Conservation (phyloP, 2,797 vertebrate genomes). For the Potorous gilbertii region DNA sequence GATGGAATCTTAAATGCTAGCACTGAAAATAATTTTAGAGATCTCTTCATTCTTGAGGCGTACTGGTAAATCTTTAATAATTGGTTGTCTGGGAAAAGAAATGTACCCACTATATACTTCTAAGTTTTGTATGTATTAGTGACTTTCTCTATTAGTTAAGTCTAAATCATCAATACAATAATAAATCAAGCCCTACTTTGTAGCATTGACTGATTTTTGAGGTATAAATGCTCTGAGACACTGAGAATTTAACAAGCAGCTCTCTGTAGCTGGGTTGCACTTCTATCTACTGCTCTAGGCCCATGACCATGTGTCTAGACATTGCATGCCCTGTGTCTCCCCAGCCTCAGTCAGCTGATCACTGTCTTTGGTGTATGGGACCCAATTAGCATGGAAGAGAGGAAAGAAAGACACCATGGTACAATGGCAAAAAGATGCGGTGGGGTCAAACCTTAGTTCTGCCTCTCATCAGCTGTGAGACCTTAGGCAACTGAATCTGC, state of each 20-base stretch:
- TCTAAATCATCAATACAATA: not conserved
- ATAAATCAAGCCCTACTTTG: not conserved
- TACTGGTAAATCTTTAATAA: not conserved
- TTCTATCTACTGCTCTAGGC: not conserved
- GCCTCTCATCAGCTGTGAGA: not conserved
- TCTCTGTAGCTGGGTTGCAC: not conserved
- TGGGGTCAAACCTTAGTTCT: not conserved
- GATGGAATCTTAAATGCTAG: not conserved
- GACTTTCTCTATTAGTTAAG: not conserved
- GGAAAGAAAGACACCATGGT: not conserved
- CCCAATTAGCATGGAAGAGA: not conserved
- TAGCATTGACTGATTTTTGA: not conserved
- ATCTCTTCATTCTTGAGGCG: not conserved
- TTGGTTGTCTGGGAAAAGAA: not conserved
- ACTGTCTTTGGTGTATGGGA: not conserved
- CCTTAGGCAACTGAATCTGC: not conserved
- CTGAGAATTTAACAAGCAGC: not conserved
- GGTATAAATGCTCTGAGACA: not conserved
- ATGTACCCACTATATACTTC: not conserved
- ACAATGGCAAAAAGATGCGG: not conserved
- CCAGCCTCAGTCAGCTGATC: not conserved
- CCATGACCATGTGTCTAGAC: not conserved
- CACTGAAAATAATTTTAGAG: not conserved
- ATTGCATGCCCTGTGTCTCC: not conserved
- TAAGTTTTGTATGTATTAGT: not conserved